A percentile compares a stretch with the other conserved stretches of the same genome.
Conservation (phyloP, 2,888 invertebrate genomes). For the Oscheius sp. region DNA sequence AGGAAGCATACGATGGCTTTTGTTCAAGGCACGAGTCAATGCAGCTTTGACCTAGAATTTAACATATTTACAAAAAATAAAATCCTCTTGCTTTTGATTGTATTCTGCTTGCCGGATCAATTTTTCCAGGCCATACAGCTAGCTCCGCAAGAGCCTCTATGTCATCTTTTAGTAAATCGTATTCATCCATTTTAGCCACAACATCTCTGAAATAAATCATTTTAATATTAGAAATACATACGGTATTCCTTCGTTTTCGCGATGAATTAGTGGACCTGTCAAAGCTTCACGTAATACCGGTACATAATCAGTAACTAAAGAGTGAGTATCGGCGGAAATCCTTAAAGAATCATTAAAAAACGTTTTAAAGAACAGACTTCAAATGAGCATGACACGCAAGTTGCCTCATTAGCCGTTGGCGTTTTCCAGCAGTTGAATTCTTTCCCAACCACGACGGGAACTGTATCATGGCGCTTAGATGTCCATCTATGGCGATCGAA, state of each 20-base stretch:
- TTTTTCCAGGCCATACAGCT: slow-evolving; percentile 80
- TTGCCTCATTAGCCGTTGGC: slow-evolving; percentile 85
- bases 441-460: slow-evolving; percentile 97
- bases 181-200: slow-evolving; percentile 83
- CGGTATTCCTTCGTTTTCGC: slow-evolving; percentile 71
- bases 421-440: slow-evolving; percentile 87
- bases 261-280: slow-evolving; percentile 82
- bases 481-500: slow-evolving; percentile 86
- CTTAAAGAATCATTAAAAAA: slow-evolving; percentile 44
- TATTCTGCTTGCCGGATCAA: slow-evolving; percentile 83
- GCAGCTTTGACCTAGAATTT: slow-evolving; percentile 87
- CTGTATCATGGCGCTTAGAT: slow-evolving; percentile 77
- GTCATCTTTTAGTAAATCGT: slow-evolving; percentile 90
- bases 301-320: slow-evolving; percentile 82
- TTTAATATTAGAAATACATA: slow-evolving; percentile 43
- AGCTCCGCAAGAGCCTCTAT: slow-evolving; percentile 89
- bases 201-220: slow-evolving; percentile 74
- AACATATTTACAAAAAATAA: too few species aligned
- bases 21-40: slow-evolving; percentile 92
- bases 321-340: slow-evolving; percentile 58
- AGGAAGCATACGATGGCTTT: slow-evolving; percentile 83
- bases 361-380: too few species aligned
- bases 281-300: slow-evolving; percentile 83
- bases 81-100: slow-evolving; percentile 72
- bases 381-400: slow-evolving; percentile 87